Base-by-base conservation (phyloP, 2,797 vertebrate genomes). In the Myripristis jacobus region DNA sequence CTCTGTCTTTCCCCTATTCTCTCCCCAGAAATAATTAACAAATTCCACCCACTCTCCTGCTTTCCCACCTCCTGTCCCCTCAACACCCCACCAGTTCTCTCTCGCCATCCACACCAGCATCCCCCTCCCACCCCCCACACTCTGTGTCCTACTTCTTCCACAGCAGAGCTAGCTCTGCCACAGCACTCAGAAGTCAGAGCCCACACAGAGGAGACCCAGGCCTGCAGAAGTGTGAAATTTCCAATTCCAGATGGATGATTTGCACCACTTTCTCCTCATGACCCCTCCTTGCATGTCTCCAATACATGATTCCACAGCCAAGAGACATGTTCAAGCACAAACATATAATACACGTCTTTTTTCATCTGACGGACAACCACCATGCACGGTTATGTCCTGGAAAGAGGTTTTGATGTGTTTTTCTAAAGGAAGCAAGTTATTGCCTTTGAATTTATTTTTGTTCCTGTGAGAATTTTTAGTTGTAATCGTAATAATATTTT, bases 91-190 rank as follows among this genome's bases (percentile, higher is more conserved):
- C 68, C 44, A 11, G 1, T 56, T 24, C 44, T 21, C 44, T 18
- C 59, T 29, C 15, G 2, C 43, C 24, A 1, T 22, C 5, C 12
- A 16, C 34, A 8, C 34, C 34, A 9, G 7, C 34, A 11, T 11
- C 24, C 52, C 16, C 19, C 24, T 21, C 2, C 19, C 5, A 66
- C 62, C 60, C 62, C 38, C 52, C 80, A 83, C 75, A 80, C 70
- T 77, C 21, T 41, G 79, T 84, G 88, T 86, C 89, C 89, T 90
- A 90, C 79, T 91, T 90, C 78, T 83, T 29, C 80, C 59, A 55
- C 25, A 66, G 21, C 60, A 41, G 31, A 43, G 24, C 67, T 13
- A 62, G 52, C 58, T 27, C 34, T 3, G 67, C 77, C 60, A 16
- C 75, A 67, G 63, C 8, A 66, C 53, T 64, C 63, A 19, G 38